Percentiles rank a stretch among this genome's conserved stretches.
These are phyloP conservation scores for Brachyistius frenatus DNA, from an alignment of 2,113 vertebrate species.

Conservation along the genomic window DNA sequence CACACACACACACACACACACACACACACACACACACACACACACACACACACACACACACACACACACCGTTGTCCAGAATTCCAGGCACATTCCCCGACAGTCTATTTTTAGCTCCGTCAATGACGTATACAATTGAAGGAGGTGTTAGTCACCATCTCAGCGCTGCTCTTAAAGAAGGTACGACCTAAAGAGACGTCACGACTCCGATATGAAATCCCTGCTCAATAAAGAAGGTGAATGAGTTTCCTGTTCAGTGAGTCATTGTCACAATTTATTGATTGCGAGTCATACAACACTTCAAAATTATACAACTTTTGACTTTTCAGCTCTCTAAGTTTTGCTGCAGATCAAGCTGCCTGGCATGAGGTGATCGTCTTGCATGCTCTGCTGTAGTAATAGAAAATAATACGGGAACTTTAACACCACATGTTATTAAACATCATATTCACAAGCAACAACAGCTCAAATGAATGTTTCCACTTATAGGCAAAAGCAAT, in stretches of 20 bases:
- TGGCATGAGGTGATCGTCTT: no score
- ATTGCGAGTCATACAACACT: neutral
- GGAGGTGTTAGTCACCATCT: slow-evolving; percentile 56
- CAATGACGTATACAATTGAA: slow-evolving; percentile 46
- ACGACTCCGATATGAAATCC: neutral
- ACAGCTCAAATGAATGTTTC: neutral
- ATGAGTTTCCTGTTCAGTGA: neutral
- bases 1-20: no score
- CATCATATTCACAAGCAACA: no score
- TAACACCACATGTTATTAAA: no score
- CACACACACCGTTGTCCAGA: neutral
- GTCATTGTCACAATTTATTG: neutral
- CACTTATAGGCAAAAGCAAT: neutral
- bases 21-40: no score
- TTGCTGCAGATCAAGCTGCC: neutral
- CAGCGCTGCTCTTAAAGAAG: slow-evolving; percentile 6
- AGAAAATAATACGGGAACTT: no score
- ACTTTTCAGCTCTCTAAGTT: neutral
- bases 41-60: no score
- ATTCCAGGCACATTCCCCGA: slow-evolving; percentile 57
- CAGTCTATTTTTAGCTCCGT: slow-evolving; percentile 58
- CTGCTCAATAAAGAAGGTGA: neutral
- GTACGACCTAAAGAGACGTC: slow-evolving; percentile 24
- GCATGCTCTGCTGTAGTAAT: no score
- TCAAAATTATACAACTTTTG: neutral